phyloP scores from a whole-genome alignment of 2,888 invertebrate genomes.

The Rhagophthalmus giganteus region DNA sequence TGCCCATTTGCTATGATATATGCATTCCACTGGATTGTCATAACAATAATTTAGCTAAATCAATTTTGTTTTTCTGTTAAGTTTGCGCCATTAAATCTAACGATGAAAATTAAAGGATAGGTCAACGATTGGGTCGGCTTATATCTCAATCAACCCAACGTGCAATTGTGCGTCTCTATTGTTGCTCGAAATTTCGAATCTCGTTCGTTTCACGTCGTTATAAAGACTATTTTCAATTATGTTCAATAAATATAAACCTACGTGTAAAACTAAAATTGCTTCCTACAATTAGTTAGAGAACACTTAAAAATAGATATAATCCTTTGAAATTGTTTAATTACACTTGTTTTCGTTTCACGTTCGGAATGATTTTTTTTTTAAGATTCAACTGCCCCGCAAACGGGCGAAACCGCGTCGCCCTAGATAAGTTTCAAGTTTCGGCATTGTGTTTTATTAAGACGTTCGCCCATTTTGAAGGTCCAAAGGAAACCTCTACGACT shows the following conservation, averaged over 20 bases:
- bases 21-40: conserved; percentile 50
- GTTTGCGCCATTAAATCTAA: conserved; percentile 54
- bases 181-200: conserved; percentile 16
- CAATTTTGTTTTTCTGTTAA: conserved; percentile 53
- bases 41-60: conserved; percentile 56
- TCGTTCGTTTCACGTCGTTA: neutral
- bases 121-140: conserved; percentile 47
- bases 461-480: conserved; percentile 1
- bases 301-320: neutral
- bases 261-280: neutral
- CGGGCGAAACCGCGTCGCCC: neutral
- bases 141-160: conserved; percentile 54
- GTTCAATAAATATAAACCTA: neutral
- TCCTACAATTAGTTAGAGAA: neutral
- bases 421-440: neutral
- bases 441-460: neutral
- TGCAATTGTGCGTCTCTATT: conserved; percentile 37
- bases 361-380: conserved; percentile 5
- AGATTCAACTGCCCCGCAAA: too few species aligned
- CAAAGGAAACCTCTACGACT: conserved; percentile 2
- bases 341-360: too few species aligned
- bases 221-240: neutral
- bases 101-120: conserved; percentile 54
- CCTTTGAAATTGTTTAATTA: neutral
- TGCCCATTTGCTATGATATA: conserved; percentile 54